These are phyloP conservation scores for Charaxes varanes DNA, from an alignment of 1,140 invertebrate species.

Conservation along the genomic window DNA sequence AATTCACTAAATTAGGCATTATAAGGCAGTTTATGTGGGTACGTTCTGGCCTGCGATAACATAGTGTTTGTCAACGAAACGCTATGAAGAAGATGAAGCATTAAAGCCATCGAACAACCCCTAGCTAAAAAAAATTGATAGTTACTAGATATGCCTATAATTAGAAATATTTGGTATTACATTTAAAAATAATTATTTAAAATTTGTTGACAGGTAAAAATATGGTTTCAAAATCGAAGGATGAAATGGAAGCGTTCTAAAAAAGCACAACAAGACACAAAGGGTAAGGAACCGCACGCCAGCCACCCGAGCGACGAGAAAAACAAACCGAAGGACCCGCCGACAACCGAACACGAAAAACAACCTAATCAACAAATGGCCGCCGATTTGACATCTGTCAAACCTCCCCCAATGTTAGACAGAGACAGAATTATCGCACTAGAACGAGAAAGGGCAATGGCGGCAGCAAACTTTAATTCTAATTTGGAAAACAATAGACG, in stretches of 20 bases:
- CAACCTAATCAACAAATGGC: slow-evolving; percentile 42
- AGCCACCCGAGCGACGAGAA: slow-evolving; percentile 42
- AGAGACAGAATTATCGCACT: slow-evolving; percentile 70
- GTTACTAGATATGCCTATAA: neutral
- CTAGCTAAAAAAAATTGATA: too few species aligned
- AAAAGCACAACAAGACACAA: slow-evolving; percentile 90
- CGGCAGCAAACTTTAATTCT: slow-evolving; percentile 67
- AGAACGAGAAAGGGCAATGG: slow-evolving; percentile 62
- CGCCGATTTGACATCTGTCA: slow-evolving; percentile 65
- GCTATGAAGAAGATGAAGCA: too few species aligned
- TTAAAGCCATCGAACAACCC: too few species aligned
- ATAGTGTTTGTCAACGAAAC: too few species aligned
- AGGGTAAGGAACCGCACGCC: slow-evolving; percentile 48
- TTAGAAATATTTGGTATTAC: neutral
- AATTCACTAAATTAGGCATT: too few species aligned
- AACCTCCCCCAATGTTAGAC: slow-evolving; percentile 55
- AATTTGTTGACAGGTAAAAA: slow-evolving; percentile 85
- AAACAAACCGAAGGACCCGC: slow-evolving; percentile 47
- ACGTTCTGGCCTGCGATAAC: too few species aligned
- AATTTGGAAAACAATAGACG: slow-evolving; percentile 68
- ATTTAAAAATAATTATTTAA: slow-evolving; percentile 4
- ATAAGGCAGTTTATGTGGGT: too few species aligned
- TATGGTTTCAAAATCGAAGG: slow-evolving; percentile 96
- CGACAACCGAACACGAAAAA: slow-evolving; percentile 40
- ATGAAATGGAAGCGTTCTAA: slow-evolving; percentile 98